A percentile compares a stretch with the other conserved stretches of the same genome.
phyloP scores from a whole-genome alignment of 2,113 vertebrate species.

The Trogon melanurus region DNA sequence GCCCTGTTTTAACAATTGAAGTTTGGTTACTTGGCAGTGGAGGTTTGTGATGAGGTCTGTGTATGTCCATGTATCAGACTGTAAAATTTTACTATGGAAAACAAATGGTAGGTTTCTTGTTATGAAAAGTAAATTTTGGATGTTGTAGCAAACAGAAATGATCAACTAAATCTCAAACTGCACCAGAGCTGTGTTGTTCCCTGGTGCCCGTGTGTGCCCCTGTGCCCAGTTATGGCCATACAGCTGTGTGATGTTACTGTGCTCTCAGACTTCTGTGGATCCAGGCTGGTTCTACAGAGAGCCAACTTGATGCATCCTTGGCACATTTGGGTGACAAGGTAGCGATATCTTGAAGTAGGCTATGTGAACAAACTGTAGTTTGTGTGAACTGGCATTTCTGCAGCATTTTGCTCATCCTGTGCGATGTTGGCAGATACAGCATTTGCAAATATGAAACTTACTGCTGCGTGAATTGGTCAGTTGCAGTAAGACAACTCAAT shows the following conservation, averaged over 20 bases:
- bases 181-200: neutral
- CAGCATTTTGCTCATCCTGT: fast-evolving
- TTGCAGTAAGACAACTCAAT: neutral
- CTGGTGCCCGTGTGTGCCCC: neutral
- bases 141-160: neutral
- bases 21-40: neutral
- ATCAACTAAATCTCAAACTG: neutral
- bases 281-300: neutral
- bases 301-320: neutral
- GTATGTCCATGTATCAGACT: fast-evolving
- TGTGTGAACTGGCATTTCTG: neutral
- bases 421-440: neutral
- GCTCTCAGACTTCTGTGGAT: neutral
- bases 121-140: neutral
- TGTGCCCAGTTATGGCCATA: neutral
- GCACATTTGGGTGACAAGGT: neutral
- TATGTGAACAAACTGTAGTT: neutral
- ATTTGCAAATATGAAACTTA: neutral
- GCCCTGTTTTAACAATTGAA: neutral
- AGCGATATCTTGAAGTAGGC: neutral
- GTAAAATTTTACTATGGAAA: neutral
- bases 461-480: neutral
- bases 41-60: neutral
- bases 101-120: neutral
- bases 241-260: neutral